Conservation (phyloP, 2,888 invertebrate species). For the Parthenolecanium corni region DNA sequence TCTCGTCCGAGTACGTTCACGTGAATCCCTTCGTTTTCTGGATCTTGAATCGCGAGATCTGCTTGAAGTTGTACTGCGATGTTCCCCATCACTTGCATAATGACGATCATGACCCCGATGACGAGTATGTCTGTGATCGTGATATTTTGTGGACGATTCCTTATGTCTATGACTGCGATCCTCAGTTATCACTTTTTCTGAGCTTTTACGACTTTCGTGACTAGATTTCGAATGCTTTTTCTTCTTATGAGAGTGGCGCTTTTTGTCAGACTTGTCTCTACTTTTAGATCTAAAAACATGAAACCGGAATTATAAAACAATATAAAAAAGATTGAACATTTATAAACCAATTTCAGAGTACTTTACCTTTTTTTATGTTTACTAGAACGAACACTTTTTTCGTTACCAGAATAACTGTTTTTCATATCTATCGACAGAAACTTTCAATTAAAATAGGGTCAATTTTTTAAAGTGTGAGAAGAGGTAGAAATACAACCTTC, state of each 20-base stretch:
- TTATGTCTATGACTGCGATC: neutral
- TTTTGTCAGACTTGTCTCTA: neutral
- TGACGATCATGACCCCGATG: neutral
- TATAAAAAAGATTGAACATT: neutral
- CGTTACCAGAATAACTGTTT: neutral
- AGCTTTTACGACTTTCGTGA: neutral
- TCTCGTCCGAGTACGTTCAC: neutral
- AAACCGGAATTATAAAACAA: neutral
- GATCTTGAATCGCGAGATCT: conserved; percentile 5
- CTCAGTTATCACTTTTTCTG: too few relatives aligned
- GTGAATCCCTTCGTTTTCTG: conserved; percentile 1
- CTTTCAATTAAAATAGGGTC: neutral
- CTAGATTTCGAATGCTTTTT: conserved; percentile 1
- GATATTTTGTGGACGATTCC: neutral
- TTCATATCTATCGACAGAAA: neutral
- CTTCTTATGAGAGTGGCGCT: conserved; percentile 8
- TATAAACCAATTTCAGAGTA: too few relatives aligned
- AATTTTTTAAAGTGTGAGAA: neutral
- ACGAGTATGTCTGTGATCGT: neutral
- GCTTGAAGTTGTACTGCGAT: neutral
- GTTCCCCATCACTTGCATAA: neutral
- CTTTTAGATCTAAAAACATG: conserved; percentile 5
- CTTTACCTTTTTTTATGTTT: conserved; percentile 14
- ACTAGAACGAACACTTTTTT: conserved; percentile 1
- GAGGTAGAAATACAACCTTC: neutral